Conservation (phyloP, 2,888 invertebrate species). For the Agrochola macilenta region DNA sequence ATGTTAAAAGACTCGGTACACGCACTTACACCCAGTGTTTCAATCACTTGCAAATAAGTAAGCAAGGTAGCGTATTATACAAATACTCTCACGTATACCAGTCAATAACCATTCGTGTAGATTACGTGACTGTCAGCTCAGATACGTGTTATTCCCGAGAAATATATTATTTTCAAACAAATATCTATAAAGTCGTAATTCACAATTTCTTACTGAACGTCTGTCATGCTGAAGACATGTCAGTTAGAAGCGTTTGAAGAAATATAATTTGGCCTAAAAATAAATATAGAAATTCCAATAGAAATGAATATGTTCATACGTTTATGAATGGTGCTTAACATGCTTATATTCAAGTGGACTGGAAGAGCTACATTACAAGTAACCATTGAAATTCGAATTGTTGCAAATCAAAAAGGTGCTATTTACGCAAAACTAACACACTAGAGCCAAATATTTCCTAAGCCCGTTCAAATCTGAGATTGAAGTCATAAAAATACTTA, state of each 20-base stretch:
- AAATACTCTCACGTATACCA: slow-evolving; percentile 87
- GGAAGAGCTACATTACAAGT: background rate
- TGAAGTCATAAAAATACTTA: slow-evolving; percentile 76
- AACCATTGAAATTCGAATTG: slow-evolving; percentile 10
- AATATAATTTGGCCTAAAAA: slow-evolving; percentile 19
- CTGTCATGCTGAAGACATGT: slow-evolving; percentile 30
- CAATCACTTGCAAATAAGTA: slow-evolving; percentile 56
- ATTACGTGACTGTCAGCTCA: slow-evolving; percentile 81
- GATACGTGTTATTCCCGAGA: slow-evolving; percentile 77
- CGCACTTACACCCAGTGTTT: slow-evolving; percentile 64
- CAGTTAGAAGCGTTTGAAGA: background rate
- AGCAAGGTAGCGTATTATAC: slow-evolving; percentile 75
- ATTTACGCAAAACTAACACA: slow-evolving; percentile 61
- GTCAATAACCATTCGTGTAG: slow-evolving; percentile 76
- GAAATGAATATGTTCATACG: background rate
- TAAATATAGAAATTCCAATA: background rate
- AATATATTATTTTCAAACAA: slow-evolving; percentile 58
- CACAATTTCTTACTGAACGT: slow-evolving; percentile 57
- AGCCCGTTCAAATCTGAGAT: slow-evolving; percentile 77
- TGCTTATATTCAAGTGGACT: background rate
- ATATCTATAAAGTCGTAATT: slow-evolving; percentile 57
- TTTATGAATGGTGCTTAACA: background rate
- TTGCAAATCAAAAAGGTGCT: background rate
- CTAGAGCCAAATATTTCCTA: slow-evolving; percentile 72
- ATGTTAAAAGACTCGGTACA: slow-evolving; percentile 73